Conservation (phyloP, 2,113 vertebrate species). For the Heterotis niloticus region DNA sequence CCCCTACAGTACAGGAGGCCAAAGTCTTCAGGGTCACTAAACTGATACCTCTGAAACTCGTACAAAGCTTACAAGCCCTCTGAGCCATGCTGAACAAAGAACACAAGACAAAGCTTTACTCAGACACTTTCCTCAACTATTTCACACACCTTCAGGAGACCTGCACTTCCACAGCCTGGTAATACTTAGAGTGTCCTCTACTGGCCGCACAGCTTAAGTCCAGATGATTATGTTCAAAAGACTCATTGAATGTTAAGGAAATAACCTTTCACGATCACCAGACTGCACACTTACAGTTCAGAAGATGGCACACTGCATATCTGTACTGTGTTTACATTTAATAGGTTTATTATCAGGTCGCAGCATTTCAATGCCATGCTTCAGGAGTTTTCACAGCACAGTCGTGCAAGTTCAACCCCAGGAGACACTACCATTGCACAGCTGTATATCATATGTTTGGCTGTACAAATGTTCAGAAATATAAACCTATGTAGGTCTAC, state of each 20-base stretch:
- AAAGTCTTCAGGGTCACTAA: background rate
- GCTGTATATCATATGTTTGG: no score
- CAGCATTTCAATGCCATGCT: no score
- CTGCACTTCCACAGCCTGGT: background rate
- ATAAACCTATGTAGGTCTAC: no score
- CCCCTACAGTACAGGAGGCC: no score
- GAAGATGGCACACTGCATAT: no score
- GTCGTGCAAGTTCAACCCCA: no score
- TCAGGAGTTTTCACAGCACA: no score
- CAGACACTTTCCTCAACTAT: slow-evolving; percentile 13
- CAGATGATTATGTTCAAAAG: background rate
- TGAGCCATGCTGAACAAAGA: slow-evolving; percentile 3
- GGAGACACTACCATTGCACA: no score
- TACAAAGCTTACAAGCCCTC: slow-evolving; percentile 8
- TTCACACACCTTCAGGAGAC: background rate
- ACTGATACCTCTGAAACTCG: background rate
- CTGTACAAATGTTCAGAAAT: no score
- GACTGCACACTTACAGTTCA: background rate
- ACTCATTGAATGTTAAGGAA: background rate
- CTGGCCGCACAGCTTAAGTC: background rate
- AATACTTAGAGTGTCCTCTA: slow-evolving; percentile 28
- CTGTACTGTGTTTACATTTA: background rate
- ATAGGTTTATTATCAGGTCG: no score
- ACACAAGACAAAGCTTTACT: slow-evolving; percentile 15
- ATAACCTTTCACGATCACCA: background rate